Evolutionary conservation across 2,888 invertebrate genomes (phyloP).

Genomic region (Apamea crenata): DNA sequence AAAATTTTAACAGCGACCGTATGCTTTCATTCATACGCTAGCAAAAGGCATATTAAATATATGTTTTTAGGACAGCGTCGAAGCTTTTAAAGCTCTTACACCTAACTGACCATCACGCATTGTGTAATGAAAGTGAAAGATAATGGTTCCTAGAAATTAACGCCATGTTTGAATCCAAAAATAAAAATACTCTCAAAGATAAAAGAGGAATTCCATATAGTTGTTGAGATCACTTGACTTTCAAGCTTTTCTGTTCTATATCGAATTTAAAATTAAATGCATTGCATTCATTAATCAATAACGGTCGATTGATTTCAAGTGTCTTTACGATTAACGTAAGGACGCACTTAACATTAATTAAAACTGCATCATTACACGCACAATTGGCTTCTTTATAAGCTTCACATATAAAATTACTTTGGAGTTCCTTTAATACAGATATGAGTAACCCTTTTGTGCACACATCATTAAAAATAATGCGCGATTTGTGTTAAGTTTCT

Average conservation of each 20-base stretch:
- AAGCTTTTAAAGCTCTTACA: slow-evolving; percentile 53
- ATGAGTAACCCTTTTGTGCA: slow-evolving; percentile 53
- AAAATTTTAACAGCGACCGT: slow-evolving; percentile 84
- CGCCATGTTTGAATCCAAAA: slow-evolving; percentile 36
- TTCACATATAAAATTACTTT: slow-evolving; percentile 25
- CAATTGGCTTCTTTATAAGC: slow-evolving; percentile 40
- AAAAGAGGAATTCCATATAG: slow-evolving; percentile 16
- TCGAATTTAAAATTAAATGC: slow-evolving; percentile 68
- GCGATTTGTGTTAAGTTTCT: slow-evolving; percentile 49
- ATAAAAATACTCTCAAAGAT: slow-evolving; percentile 35
- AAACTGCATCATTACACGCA: slow-evolving; percentile 55
- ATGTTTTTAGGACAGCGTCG: slow-evolving; percentile 80
- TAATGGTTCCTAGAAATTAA: slow-evolving; percentile 38
- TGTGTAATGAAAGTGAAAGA: slow-evolving; percentile 53
- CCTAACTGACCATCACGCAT: slow-evolving; percentile 46
- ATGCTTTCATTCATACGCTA: slow-evolving; percentile 81
- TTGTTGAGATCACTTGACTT: slow-evolving; percentile 38
- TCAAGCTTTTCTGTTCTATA: slow-evolving; percentile 48
- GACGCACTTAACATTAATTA: slow-evolving; percentile 63
- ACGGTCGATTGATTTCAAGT: slow-evolving; percentile 84
- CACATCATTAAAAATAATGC: slow-evolving; percentile 54
- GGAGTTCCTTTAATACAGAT: slow-evolving; percentile 14
- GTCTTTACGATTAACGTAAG: slow-evolving; percentile 67
- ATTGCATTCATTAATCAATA: slow-evolving; percentile 72
- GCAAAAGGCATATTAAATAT: slow-evolving; percentile 77